These are phyloP conservation scores for Phaethornis superciliosus DNA, from an alignment of 2,113 vertebrate genomes.

Conservation along the genomic window DNA sequence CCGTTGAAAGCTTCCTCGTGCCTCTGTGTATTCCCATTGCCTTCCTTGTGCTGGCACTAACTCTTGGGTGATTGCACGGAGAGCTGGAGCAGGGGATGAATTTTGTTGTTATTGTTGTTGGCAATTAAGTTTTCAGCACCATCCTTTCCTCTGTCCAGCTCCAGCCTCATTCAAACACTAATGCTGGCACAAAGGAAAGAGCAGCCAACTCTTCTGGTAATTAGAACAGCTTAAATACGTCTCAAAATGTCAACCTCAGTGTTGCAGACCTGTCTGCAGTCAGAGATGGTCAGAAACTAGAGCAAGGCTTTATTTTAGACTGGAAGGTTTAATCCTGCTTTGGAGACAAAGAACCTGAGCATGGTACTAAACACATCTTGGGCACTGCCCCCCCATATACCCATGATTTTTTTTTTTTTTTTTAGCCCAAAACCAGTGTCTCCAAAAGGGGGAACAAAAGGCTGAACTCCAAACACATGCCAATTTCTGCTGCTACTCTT, in stretches of 20 bases:
- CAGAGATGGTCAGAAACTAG: background rate
- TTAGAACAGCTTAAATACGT: slow-evolving; percentile 23
- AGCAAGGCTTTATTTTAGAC: background rate
- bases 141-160: slow-evolving; percentile 25
- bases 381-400: background rate
- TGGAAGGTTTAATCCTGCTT: background rate
- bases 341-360: background rate
- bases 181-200: slow-evolving; percentile 28
- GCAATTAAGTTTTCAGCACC: slow-evolving; percentile 62
- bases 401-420: background rate
- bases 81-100: slow-evolving; percentile 3
- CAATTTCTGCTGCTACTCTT: background rate
- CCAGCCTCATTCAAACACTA: slow-evolving; percentile 1
- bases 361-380: background rate
- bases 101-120: slow-evolving; percentile 1
- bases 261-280: background rate
- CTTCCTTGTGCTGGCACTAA: background rate
- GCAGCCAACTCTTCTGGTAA: slow-evolving; percentile 12
- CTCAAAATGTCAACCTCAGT: background rate
- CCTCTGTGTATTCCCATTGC: background rate
- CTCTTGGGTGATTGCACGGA: background rate
- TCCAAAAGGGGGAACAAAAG: background rate
- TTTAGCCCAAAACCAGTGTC: background rate
- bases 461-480: background rate
- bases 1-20: background rate